Conservation (phyloP, 2,797 vertebrate genomes). For the Cynodonichthys magdalenae region DNA sequence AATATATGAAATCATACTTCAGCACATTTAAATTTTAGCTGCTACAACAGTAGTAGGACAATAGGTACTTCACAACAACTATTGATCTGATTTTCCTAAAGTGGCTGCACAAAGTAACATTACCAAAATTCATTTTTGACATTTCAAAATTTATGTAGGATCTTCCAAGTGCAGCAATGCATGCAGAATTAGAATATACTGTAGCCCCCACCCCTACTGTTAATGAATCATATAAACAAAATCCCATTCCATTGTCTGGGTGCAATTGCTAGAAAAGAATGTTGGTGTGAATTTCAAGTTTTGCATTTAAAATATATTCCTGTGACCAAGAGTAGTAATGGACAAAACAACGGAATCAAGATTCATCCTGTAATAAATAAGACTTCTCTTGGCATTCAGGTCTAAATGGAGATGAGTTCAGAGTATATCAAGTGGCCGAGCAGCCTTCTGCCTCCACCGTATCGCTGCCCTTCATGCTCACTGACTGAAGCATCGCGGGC, state of each 20-base stretch:
- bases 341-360: conserved; percentile 17
- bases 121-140: no score
- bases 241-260: background rate
- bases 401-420: conserved; percentile 56
- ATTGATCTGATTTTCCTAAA: no score
- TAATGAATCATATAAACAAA: background rate
- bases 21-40: no score
- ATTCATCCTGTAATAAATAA: conserved; percentile 13
- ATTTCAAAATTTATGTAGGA: no score
- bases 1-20: no score
- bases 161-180: no score
- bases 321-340: background rate
- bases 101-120: no score
- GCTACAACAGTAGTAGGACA: no score
- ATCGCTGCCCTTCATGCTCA: conserved; percentile 83
- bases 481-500: conserved; percentile 73
- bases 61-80: no score
- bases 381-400: conserved; percentile 11
- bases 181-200: no score
- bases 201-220: no score
- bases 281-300: background rate
- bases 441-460: conserved; percentile 41
- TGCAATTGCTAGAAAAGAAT: background rate
- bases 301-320: background rate
- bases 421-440: conserved; percentile 31